These are phyloP conservation scores for Condylura cristata DNA, from an alignment of 2,113 vertebrate species.

Conservation along the genomic window DNA sequence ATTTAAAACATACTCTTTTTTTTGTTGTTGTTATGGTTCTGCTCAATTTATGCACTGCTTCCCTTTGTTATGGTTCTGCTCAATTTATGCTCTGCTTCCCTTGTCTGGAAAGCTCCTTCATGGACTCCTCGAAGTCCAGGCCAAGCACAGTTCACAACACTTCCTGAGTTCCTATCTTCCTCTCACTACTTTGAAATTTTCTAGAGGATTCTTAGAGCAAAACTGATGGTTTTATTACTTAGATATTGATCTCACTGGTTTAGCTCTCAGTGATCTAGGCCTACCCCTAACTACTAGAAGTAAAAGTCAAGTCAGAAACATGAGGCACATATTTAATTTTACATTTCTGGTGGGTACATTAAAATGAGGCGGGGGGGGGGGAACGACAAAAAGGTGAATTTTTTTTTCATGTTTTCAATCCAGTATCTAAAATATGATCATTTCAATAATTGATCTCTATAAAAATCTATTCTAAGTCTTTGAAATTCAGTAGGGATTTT, in stretches of 20 bases:
- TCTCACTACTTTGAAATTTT: background rate
- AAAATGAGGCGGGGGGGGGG: background rate
- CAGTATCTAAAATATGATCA: background rate
- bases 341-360: background rate
- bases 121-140: background rate
- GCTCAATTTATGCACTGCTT: background rate
- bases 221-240: background rate
- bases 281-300: background rate
- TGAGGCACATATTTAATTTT: background rate
- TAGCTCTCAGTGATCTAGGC: background rate
- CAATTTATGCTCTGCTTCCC: background rate
- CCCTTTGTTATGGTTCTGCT: background rate
- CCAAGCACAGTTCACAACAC: background rate
- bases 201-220: background rate
- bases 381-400: background rate
- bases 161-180: background rate
- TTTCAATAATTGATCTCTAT: conserved; percentile 14
- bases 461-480: background rate
- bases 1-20: background rate
- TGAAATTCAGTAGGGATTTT: background rate
- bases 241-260: background rate
- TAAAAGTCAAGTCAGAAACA: background rate
- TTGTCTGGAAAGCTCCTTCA: background rate
- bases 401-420: conserved; percentile 22
- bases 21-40: background rate